These are phyloP conservation scores for Nephotettix cincticeps DNA, from an alignment of 1,140 invertebrate genomes.

Conservation along the genomic window DNA sequence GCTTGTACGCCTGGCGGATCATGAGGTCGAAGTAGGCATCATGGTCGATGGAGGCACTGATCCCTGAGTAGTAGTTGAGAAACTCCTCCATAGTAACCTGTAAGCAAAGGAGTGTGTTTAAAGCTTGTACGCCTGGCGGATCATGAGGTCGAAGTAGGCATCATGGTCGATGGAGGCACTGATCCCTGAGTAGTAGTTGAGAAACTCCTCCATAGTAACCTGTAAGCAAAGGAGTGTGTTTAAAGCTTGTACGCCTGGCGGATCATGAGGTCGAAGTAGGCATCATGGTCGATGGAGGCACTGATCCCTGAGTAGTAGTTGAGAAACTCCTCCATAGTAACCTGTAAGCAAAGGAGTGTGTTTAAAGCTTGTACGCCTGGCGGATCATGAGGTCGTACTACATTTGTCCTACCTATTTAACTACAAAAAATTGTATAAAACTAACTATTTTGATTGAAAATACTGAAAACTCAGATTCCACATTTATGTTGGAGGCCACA, in stretches of 20 bases:
- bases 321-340: conserved; percentile 90
- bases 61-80: conserved; percentile 89
- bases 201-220: conserved; percentile 91
- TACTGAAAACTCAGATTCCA: too few relatives aligned
- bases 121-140: conserved; percentile 88
- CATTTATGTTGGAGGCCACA: too few relatives aligned
- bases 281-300: conserved; percentile 90
- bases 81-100: conserved; percentile 95
- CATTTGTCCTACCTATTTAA: too few relatives aligned
- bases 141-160: conserved; percentile 93
- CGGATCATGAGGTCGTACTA: conserved; percentile 97
- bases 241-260: conserved; percentile 82
- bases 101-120: too few relatives aligned
- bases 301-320: conserved; percentile 94
- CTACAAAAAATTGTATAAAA: too few relatives aligned
- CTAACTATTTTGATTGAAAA: too few relatives aligned
- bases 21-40: conserved; percentile 94
- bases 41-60: conserved; percentile 91
- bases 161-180: conserved; percentile 94
- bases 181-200: conserved; percentile 91
- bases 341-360: too few relatives aligned
- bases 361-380: conserved; percentile 77
- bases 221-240: too few relatives aligned
- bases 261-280: conserved; percentile 95
- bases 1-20: conserved; percentile 90